Conservation (phyloP, 1,140 invertebrate species). For the Plutomurus gul region DNA sequence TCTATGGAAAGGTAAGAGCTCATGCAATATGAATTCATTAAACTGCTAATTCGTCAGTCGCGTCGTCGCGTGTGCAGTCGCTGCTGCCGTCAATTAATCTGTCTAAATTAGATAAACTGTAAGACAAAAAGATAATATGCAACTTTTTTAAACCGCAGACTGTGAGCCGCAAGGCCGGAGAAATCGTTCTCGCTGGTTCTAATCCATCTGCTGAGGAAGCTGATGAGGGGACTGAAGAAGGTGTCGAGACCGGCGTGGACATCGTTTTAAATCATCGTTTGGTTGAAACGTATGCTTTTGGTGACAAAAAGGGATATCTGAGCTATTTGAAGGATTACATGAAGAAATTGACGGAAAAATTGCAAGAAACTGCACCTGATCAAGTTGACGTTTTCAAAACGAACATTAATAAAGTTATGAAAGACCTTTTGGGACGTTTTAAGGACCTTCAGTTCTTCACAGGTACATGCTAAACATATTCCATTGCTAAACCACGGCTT, state of each 20-base stretch:
- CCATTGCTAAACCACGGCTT: too few relatives aligned
- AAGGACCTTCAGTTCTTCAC: conserved; percentile 94
- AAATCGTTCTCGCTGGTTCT: conserved; percentile 79
- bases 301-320: conserved; percentile 88
- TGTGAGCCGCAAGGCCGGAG: conserved; percentile 73
- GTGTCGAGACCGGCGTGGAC: conserved; percentile 81
- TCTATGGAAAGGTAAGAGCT: conserved; percentile 77
- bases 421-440: conserved; percentile 87
- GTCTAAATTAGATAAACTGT: too few relatives aligned
- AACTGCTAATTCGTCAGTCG: too few relatives aligned
- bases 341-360: conserved; percentile 85
- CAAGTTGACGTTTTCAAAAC: conserved; percentile 87
- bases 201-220: conserved; percentile 92
- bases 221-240: conserved; percentile 79
- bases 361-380: conserved; percentile 77
- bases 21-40: too few relatives aligned
- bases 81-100: too few relatives aligned
- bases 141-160: conserved; percentile 61
- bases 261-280: conserved; percentile 91
- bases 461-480: too few relatives aligned
- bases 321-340: conserved; percentile 94
- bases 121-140: too few relatives aligned
- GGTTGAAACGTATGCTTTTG: conserved; percentile 80
- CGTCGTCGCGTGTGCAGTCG: too few relatives aligned
- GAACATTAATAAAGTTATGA: conserved; percentile 94